Percentiles rank a stretch among this genome's conserved stretches.
Evolutionary conservation across 2,888 invertebrate genomes (phyloP).

Genomic region (Abrostola triplasia): DNA sequence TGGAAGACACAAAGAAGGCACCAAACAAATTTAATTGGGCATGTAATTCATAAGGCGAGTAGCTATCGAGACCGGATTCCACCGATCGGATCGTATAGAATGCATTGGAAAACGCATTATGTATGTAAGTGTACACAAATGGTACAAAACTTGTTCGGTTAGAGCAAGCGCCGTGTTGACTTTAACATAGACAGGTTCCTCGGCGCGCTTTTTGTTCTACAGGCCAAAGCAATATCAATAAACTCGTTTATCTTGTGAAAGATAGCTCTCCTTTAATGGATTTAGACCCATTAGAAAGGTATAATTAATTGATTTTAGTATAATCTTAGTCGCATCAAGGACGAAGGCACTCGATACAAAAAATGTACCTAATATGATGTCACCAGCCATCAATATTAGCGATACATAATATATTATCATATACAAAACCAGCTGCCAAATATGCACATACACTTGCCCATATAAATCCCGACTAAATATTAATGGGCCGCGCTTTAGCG

Average conservation of each 20-base stretch:
- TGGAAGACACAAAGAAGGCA: slow-evolving; percentile 33
- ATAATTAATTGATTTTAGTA: slow-evolving; percentile 34
- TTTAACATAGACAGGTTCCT: slow-evolving; percentile 74
- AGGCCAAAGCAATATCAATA: slow-evolving; percentile 75
- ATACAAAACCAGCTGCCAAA: slow-evolving; percentile 63
- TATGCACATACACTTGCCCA: slow-evolving; percentile 62
- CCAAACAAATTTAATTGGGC: slow-evolving; percentile 55
- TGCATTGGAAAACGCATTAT: slow-evolving; percentile 74
- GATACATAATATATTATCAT: slow-evolving; percentile 37
- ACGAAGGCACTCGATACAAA: slow-evolving; percentile 18
- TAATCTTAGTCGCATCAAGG: slow-evolving; percentile 33
- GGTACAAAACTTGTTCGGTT: slow-evolving; percentile 75
- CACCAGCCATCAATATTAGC: slow-evolving; percentile 34
- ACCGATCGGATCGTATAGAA: slow-evolving; percentile 69
- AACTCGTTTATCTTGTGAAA: slow-evolving; percentile 74
- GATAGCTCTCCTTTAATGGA: slow-evolving; percentile 72
- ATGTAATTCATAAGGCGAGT: slow-evolving; percentile 57
- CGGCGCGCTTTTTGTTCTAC: slow-evolving; percentile 66
- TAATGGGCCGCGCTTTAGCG: slow-evolving; percentile 59
- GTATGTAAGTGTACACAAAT: slow-evolving; percentile 65
- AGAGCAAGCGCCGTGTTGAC: slow-evolving; percentile 70
- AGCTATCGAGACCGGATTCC: slow-evolving; percentile 68
- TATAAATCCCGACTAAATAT: slow-evolving; percentile 61
- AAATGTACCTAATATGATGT: slow-evolving; percentile 35
- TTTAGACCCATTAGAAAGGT: slow-evolving; percentile 62